Evolutionary conservation across 2,888 invertebrate species (phyloP), one percentile per base, ranked within the genome.

Genomic region (Hirtodrosophila histrioides): DNA sequence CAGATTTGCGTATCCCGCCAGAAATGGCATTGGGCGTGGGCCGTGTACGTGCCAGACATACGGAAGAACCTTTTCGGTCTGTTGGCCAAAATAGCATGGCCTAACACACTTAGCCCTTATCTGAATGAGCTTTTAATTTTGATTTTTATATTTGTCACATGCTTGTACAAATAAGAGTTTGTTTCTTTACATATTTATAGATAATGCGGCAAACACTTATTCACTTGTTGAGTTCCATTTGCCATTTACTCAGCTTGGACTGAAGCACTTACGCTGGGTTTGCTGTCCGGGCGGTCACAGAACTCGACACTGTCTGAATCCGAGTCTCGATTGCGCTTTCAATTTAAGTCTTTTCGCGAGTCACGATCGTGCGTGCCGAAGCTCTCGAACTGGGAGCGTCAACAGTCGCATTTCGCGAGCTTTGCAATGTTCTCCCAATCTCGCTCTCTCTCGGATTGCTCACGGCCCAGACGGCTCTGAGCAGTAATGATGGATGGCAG

Each of bases 241-340:
- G 10, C 11, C 7, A 23, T 23, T 37, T 36, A 44, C 9, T 11
- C 35, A 36, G 33, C 36, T 11, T 24, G 27, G 8, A 11, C 7
- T 44, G 40, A 66, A 62, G 51, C 69, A 82, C 82, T 82, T 86
- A 82, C 82, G 57, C 29, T 61, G 44, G 12, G n/a, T 66, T 58
- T 49, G 66, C 51, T 62, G 78, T 78, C 85, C 85, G 75, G 70
- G 64, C 79, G 69, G 57, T 57, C 57, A 64, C 69, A 88, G 77
- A 82, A 86, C 80, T 72, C 75, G 78, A 64, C 78, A 88, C 87
- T 74, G 75, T 89, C 82, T 88, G 88, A 87, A 74, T 80, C 73
- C 60, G 78, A 74, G 69, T 68, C 69, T 51, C 73, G 65, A 65
- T 70, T 69, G 64, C 62, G 48, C 75, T 76, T 75, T 76, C 74